Base-by-base conservation (phyloP, 2,888 invertebrate species). In the Cryptophagus acutangulus region DNA sequence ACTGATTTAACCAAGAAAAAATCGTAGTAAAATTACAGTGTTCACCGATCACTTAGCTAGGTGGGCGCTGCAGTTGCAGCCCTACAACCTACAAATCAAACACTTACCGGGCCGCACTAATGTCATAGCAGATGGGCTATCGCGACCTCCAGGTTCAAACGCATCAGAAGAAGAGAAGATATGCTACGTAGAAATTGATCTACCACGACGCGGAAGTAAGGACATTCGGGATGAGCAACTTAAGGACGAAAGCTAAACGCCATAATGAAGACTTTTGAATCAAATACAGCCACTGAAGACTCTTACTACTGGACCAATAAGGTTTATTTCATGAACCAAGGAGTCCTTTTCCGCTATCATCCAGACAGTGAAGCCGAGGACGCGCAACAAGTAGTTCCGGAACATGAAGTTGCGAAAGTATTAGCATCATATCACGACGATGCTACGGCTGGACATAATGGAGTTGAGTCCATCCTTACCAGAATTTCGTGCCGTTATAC, bases 21-120 rank as follows among this genome's bases (percentile, higher is more conserved):
- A n/a, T n/a, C n/a, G 65, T 1, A 17, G 55, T 2, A 38, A 52
- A 2, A 63, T 69, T 12, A 44, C 47, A 1, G 51, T 71, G 0
- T 43, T 60, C 2, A 71, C 69, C 0, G 73, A 73, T 41, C 73
- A 72, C 39, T 43, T 74, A 0, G 65, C 63, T 0, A 48, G 71
- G 24, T 74, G 72, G 73, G 65, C 65, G 0, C 30, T 72, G 9
- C 44, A 52, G 9, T 41, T 73, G 2, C 66, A 69, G 46, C 45
- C 56, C 1, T 70, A 57, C 43, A 54, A 66, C 17, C 43, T 71
- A 2, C 47, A 56, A 0, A 57, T 71, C 2, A 46, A 56, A 5
- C 69, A 72, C 40, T 54, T 60, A 2, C 65, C 63, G 1, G 71
- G 71, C 1, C 53, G 51, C 17, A 43, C 48, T 1, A 67, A 71